A percentile compares a stretch with the other conserved stretches of the same genome.
Conservation (phyloP, 2,113 vertebrate genomes). For the Boulengeromyrus knoepffleri region DNA sequence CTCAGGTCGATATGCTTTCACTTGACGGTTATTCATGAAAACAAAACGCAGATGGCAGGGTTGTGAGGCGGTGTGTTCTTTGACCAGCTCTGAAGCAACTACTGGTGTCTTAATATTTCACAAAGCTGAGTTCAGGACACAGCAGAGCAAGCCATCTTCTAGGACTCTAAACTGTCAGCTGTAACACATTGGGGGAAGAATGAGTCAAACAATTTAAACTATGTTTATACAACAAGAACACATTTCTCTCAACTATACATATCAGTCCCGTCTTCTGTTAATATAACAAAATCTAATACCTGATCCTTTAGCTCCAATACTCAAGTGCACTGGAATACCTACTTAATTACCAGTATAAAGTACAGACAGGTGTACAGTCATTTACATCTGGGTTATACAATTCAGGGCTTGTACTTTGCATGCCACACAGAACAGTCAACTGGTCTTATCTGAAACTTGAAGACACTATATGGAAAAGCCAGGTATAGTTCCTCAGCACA, state of each 20-base stretch:
- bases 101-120: slow-evolving; percentile 33
- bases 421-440: not conserved
- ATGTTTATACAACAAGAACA: not conserved
- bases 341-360: not conserved
- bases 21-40: slow-evolving; percentile 26
- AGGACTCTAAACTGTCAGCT: slow-evolving; percentile 60
- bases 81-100: slow-evolving; percentile 30
- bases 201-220: not conserved
- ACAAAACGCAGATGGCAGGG: slow-evolving; percentile 28
- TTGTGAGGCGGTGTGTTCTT: slow-evolving; percentile 39
- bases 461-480: not conserved
- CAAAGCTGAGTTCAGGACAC: slow-evolving; percentile 2
- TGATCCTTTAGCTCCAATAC: not conserved
- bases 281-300: not conserved
- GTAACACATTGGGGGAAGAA: not conserved
- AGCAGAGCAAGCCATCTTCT: slow-evolving; percentile 30
- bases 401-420: not conserved
- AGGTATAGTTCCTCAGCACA: not conserved
- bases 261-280: not conserved
- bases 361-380: not conserved
- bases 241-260: not conserved
- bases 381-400: not conserved
- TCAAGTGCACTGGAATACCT: not conserved
- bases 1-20: slow-evolving; percentile 28
- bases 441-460: not conserved